Percentiles rank a stretch among this genome's conserved stretches.
Evolutionary conservation across 1,140 invertebrate species (phyloP).

Genomic region (Geopemphigus sp.): DNA sequence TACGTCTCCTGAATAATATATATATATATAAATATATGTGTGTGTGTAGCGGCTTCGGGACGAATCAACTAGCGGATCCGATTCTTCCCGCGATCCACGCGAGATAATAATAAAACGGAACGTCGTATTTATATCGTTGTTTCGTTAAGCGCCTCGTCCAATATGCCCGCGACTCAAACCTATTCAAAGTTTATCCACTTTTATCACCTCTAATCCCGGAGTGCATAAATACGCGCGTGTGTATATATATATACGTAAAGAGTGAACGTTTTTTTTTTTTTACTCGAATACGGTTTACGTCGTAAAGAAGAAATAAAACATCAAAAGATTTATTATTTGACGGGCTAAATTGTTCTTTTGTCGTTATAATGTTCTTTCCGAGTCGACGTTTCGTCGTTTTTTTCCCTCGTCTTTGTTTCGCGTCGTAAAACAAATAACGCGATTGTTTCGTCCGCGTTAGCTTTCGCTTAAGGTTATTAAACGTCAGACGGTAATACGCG

Average conservation of each 20-base stretch:
- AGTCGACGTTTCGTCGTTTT: neutral
- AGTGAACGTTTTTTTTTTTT: neutral
- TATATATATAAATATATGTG: no score
- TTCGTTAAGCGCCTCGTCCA: neutral
- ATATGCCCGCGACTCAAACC: neutral
- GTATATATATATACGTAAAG: no score
- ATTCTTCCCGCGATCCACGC: neutral
- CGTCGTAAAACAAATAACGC: constrained; percentile 26
- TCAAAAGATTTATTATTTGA: constrained; percentile 40
- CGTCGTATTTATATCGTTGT: neutral
- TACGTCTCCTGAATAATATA: neutral
- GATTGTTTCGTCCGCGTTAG: constrained; percentile 8
- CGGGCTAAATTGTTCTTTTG: constrained; percentile 30
- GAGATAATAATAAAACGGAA: neutral
- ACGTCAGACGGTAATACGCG: neutral
- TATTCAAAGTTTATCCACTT: neutral
- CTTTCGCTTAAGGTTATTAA: constrained; percentile 7
- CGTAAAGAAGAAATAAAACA: constrained; percentile 21
- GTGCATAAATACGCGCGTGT: no score
- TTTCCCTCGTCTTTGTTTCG: neutral
- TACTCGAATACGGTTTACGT: constrained; percentile 1
- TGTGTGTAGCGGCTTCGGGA: neutral
- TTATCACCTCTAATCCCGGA: neutral
- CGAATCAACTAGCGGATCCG: neutral
- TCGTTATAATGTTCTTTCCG: neutral